Base-by-base conservation (phyloP, 2,797 vertebrate genomes). In the Pangasius krempfi region DNA sequence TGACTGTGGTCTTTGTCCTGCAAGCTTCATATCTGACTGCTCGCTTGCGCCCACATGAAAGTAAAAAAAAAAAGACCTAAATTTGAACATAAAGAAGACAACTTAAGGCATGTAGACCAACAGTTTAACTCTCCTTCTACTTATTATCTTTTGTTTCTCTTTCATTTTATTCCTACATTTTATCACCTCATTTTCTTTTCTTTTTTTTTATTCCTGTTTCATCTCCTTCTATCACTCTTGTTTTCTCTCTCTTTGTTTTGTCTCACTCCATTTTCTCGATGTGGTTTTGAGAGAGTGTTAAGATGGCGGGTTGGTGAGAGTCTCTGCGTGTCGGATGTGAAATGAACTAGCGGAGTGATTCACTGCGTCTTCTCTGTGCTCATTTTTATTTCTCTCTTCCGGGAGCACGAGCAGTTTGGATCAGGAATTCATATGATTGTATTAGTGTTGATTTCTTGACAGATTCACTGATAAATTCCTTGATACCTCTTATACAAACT, bases 201-300 rank as follows among this genome's bases (percentile, higher is more conserved):
- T 13, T 75, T 76, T 44, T 50, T 79, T 79, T 25, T 60, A 20
- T 81, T 81, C 54, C 33, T 3, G 79, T 25, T 81, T 40, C n/a
- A 54, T 79, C 50, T 79, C 76, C 9, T 4, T 78, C 44, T 52
- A 6, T 52, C 16, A 54, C 50, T 54, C n/a, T 12, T 20, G 9
- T 27, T 50, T 10, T 52, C n/a, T 68, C 64, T 84, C 64, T 30
- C 47, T 70, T 30, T 37, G 44, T 70, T 70, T 54, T 70, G 44
- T 70, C 62, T 84, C 47, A 68, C 83, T 68, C 83, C 83, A 84
- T 84, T 84, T 84, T 84, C 83, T 70, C n/a, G 18, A 52, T 12
- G 47, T 54, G 64, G 64, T 84, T 89, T 50, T 87, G 54, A 62
- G 30, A 89, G 89, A 89, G 70, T 27, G 73, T 70, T 68, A 73